These are phyloP conservation scores for Solen grandis DNA, from an alignment of 1,140 invertebrate genomes.

Conservation along the genomic window DNA sequence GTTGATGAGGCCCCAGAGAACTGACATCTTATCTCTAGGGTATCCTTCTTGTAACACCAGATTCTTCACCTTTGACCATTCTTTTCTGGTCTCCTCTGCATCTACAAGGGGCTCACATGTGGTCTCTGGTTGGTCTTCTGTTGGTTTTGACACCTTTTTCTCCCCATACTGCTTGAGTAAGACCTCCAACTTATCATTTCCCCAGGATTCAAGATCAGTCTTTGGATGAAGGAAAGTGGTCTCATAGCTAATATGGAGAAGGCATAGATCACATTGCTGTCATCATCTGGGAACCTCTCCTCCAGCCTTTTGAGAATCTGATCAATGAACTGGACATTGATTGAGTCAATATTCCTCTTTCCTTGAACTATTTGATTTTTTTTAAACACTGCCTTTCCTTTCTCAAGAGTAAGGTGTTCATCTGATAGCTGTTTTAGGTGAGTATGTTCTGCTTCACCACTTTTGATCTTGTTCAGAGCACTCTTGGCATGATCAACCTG, in stretches of 20 bases:
- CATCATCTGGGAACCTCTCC: slow-evolving; percentile 27
- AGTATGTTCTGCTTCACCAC: background rate
- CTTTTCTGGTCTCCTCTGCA: background rate
- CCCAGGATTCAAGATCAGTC: slow-evolving; percentile 2
- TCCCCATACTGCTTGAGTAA: slow-evolving; percentile 23
- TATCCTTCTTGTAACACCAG: background rate
- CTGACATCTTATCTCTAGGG: background rate
- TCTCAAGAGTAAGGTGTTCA: background rate
- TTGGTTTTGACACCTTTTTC: background rate
- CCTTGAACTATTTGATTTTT: slow-evolving; percentile 12
- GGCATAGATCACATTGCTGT: slow-evolving; percentile 44
- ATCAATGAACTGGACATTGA: slow-evolving; percentile 34
- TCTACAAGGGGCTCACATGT: background rate
- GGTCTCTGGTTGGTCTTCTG: background rate
- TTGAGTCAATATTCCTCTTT: slow-evolving; percentile 6
- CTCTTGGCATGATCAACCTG: background rate
- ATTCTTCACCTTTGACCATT: background rate
- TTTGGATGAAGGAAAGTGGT: slow-evolving; percentile 3
- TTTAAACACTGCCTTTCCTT: slow-evolving; percentile 16
- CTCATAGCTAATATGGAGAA: slow-evolving; percentile 23
- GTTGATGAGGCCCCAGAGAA: background rate
- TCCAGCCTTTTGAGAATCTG: slow-evolving; percentile 5
- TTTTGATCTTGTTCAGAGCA: background rate
- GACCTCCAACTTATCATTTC: slow-evolving; percentile 19
- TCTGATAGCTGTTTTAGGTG: background rate